Conservation (phyloP, 2,797 vertebrate species). For the Rousettus madagascariensis region DNA sequence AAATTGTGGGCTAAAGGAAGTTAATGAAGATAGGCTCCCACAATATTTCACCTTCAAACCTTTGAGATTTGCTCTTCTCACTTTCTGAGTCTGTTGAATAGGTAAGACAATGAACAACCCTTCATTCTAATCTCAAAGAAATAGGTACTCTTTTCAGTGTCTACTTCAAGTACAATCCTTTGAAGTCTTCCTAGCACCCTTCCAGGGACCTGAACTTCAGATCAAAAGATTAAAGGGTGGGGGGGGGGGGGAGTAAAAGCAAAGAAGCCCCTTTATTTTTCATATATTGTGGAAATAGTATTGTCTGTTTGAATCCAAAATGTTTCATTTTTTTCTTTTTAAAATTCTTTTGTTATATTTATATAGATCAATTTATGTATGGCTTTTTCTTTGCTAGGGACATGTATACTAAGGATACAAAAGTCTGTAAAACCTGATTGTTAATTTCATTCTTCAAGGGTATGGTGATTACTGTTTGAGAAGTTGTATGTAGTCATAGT, state of each 20-base stretch:
- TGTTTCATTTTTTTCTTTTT: neutral
- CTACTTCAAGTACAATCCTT: conserved; percentile 40
- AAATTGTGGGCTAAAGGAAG: neutral
- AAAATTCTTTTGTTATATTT: neutral
- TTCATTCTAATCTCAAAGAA: conserved; percentile 54
- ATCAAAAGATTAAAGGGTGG: conserved; percentile 68
- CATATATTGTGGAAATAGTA: conserved; percentile 23
- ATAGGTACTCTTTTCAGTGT: neutral
- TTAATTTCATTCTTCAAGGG: neutral
- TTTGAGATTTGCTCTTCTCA: neutral
- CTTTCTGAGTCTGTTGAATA: neutral
- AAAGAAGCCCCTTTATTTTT: neutral
- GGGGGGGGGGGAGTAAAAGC: neutral
- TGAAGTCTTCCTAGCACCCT: conserved; percentile 30
- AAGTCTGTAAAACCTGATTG: neutral
- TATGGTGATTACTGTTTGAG: neutral
- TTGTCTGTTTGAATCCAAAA: conserved; percentile 12
- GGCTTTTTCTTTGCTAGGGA: neutral
- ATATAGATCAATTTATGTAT: neutral
- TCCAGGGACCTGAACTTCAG: conserved; percentile 60
- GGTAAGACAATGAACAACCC: neutral
- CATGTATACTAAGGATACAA: no score
- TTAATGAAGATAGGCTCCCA: neutral
- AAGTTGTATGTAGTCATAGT: neutral
- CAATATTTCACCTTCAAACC: neutral